A percentile compares a stretch with the other conserved stretches of the same genome.
These are phyloP conservation scores for Picathartes gymnocephalus DNA, from an alignment of 2,113 vertebrate species.

Conservation along the genomic window DNA sequence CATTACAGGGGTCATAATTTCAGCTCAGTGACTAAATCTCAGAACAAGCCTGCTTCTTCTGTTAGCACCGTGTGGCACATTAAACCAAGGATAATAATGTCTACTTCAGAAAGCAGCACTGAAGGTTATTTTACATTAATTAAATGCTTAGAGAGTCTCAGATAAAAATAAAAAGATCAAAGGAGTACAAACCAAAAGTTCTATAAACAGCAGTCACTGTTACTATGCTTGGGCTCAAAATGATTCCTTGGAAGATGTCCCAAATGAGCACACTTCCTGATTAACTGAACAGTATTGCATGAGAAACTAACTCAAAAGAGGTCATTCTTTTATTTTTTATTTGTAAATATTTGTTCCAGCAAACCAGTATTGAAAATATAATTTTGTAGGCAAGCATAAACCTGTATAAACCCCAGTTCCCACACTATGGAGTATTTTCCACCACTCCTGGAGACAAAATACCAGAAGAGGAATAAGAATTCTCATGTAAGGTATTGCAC, in stretches of 20 bases:
- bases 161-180: not conserved
- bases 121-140: not conserved
- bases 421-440: not conserved
- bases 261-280: not conserved
- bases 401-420: not conserved
- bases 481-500: not conserved
- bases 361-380: not conserved
- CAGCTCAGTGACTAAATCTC: not conserved
- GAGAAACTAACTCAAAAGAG: not conserved
- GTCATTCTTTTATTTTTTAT: not conserved
- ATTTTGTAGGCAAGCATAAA: not conserved
- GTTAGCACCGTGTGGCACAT: not conserved
- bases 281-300: not conserved
- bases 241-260: not conserved
- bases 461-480: rapidly evolving
- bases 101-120: not conserved
- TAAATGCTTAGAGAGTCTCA: not conserved
- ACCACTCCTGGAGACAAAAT: not conserved
- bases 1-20: not conserved
- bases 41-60: not conserved
- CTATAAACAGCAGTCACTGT: not conserved
- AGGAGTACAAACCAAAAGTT: not conserved
- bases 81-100: not conserved
- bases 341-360: not conserved
- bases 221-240: not conserved